Percentiles rank a stretch among this genome's conserved stretches.
Conservation (phyloP, 2,113 vertebrate species). For the Philantomba maxwellii region DNA sequence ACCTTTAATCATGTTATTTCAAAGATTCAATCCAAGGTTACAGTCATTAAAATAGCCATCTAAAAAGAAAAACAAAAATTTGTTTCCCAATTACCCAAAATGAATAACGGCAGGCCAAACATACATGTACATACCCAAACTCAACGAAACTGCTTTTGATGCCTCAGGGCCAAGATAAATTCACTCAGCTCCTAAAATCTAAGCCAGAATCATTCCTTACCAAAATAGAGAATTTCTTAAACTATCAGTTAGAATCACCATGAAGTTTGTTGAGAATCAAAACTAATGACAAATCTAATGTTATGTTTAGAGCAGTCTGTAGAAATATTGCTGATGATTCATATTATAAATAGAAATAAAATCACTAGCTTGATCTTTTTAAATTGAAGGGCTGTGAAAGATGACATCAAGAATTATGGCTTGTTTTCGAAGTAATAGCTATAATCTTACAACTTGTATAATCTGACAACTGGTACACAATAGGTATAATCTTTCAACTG, state of each 20-base stretch:
- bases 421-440: not conserved
- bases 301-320: not conserved
- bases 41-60: not conserved
- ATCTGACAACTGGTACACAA: not conserved
- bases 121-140: not conserved
- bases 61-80: not conserved
- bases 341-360: conserved; percentile 40
- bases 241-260: not conserved
- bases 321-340: not conserved
- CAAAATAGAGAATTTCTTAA: not conserved
- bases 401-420: not conserved
- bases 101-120: not conserved
- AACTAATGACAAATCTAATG: not conserved
- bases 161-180: not conserved
- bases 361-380: conserved; percentile 21
- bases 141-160: not conserved
- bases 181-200: not conserved
- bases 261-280: not conserved
- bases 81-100: not conserved
- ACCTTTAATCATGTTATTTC: not conserved
- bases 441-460: not conserved
- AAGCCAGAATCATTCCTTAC: conserved; percentile 14
- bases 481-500: not conserved
- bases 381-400: not conserved
- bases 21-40: not conserved